Base-by-base conservation (phyloP, 2,888 invertebrate genomes). In the Protula sp. region DNA sequence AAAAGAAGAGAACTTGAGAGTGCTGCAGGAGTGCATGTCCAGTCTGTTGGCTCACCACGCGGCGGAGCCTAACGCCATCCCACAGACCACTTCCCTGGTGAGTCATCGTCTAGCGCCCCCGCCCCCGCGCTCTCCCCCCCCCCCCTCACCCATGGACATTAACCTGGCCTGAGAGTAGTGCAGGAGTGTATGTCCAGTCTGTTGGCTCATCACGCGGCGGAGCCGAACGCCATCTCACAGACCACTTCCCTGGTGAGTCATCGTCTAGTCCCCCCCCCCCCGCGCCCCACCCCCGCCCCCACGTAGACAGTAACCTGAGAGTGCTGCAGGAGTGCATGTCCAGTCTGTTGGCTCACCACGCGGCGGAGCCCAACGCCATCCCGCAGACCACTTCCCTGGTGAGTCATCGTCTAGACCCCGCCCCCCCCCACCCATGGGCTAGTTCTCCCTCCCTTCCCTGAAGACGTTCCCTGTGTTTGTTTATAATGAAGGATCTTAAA, bases 241-340 rank as follows among this genome's bases (percentile, higher is more conserved):
- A 71, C 76, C 19, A 70, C 75, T 38, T 71, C 74, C 57, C 56
- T 75, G 69, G 76, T 76, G 62, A 64, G 69, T n/a, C n/a, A n/a
- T n/a, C n/a, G n/a, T n/a, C n/a, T n/a, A n/a, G n/a, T n/a, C n/a
- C n/a, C n/a, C n/a, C n/a, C n/a, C n/a, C n/a, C n/a, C n/a, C n/a
- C n/a, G n/a, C n/a, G n/a, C n/a, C n/a, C n/a, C n/a, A n/a, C n/a
- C n/a, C n/a, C n/a, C n/a, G n/a, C n/a, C n/a, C n/a, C n/a, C n/a
- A n/a, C n/a, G n/a, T n/a, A n/a, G n/a, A n/a, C n/a, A n/a, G n/a
- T n/a, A 73, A 72, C 51, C 59, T 75, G 38, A 38, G 19, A 19
- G 26, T 29, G 63, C 2, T 75, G 24, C 76, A 76, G 67, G 55
- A 60, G 31, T 64, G 67, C 29, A 54, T 77, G 53, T 60, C 65